Evolutionary conservation across 2,888 invertebrate species (phyloP).

Genomic region (Himalopsyche anomala): DNA sequence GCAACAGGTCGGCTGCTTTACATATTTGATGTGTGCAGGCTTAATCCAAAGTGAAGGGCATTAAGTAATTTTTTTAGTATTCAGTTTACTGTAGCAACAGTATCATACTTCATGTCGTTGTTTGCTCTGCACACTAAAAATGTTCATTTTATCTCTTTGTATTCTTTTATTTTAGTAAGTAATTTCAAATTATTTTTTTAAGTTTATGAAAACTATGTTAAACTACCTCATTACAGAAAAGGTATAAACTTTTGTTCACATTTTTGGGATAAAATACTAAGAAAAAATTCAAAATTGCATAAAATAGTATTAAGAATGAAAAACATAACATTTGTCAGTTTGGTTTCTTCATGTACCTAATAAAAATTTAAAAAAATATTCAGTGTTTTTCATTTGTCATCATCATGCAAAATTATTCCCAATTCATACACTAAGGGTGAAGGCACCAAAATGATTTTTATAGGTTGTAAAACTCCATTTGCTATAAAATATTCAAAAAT

Average conservation of each 20-base stretch:
- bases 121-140: constrained; percentile 6
- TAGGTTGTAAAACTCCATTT: too few relatives aligned
- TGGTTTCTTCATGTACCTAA: constrained; percentile 30
- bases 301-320: constrained; percentile 33
- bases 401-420: too few relatives aligned
- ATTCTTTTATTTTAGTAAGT: constrained; percentile 28
- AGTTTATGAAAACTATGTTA: constrained; percentile 16
- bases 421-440: too few relatives aligned
- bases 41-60: constrained; percentile 27
- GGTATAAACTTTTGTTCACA: constrained; percentile 24
- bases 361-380: constrained; percentile 8
- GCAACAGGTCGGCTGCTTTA: neutral
- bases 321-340: constrained; percentile 30
- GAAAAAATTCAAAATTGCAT: constrained; percentile 3
- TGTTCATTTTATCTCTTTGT: constrained; percentile 20
- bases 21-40: neutral
- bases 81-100: neutral
- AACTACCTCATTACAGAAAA: constrained; percentile 34
- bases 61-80: constrained; percentile 18
- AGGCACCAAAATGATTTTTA: too few relatives aligned
- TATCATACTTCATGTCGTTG: neutral
- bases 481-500: too few relatives aligned
- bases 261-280: constrained; percentile 28
- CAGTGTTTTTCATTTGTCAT: too few relatives aligned
- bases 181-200: constrained; percentile 25